These are phyloP conservation scores for Centrocercus urophasianus DNA, from an alignment of 2,113 vertebrate species.

Conservation along the genomic window DNA sequence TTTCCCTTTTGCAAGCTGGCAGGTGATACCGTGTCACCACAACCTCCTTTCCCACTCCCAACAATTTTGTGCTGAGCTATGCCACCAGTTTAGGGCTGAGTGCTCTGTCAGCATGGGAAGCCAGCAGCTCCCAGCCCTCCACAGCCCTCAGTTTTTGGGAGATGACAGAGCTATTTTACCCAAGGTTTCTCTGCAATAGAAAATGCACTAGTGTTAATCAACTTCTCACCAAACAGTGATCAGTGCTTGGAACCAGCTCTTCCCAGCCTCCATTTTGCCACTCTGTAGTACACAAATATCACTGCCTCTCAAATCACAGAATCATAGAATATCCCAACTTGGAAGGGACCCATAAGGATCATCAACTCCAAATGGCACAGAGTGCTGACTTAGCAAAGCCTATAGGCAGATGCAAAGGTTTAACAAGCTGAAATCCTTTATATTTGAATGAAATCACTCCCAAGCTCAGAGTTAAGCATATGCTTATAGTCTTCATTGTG, in stretches of 20 bases:
- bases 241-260: background rate
- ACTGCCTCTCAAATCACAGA: background rate
- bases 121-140: background rate
- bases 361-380: background rate
- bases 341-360: too few species aligned
- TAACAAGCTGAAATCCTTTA: background rate
- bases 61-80: slow-evolving; percentile 6
- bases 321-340: too few species aligned
- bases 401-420: background rate
- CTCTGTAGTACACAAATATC: background rate
- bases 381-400: background rate
- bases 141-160: background rate
- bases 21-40: background rate
- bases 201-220: background rate
- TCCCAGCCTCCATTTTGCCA: background rate
- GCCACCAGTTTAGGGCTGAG: accelerated
- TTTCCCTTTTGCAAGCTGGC: slow-evolving; percentile 36
- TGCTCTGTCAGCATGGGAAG: background rate
- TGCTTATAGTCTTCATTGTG: background rate
- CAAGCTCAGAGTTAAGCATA: background rate
- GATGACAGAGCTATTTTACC: background rate
- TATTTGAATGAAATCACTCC: background rate
- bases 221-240: background rate
- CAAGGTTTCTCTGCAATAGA: background rate
- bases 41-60: background rate